Percentiles rank a stretch among this genome's conserved stretches.
phyloP scores from a whole-genome alignment of 2,797 vertebrate species.

The Leucoraja ocellata region DNA sequence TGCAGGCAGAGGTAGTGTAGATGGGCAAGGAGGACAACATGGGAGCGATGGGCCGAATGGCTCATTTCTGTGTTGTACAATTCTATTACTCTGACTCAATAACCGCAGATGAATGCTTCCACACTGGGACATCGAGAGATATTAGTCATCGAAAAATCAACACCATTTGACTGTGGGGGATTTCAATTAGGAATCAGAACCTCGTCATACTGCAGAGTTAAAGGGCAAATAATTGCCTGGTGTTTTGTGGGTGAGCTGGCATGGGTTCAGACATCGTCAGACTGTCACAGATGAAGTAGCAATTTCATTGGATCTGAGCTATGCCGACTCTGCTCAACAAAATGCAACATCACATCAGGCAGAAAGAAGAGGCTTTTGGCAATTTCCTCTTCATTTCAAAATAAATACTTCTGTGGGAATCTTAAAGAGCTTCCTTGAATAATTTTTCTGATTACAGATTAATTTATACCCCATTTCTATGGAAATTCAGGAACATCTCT shows the following conservation, averaged over 20 bases:
- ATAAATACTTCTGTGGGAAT: background rate
- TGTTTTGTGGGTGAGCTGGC: background rate
- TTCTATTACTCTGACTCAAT: background rate
- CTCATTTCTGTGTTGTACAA: too few relatives aligned
- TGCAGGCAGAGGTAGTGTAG: background rate
- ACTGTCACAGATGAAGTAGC: background rate
- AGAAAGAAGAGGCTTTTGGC: background rate
- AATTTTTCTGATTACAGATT: background rate
- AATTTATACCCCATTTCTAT: background rate
- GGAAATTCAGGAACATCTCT: background rate
- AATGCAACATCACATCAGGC: background rate
- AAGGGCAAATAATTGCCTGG: background rate
- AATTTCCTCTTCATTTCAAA: background rate
- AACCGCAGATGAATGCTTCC: background rate
- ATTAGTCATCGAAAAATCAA: background rate
- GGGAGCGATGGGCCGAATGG: too few relatives aligned
- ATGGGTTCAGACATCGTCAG: background rate
- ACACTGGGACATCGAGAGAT: too few relatives aligned
- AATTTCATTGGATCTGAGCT: background rate
- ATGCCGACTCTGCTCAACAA: background rate
- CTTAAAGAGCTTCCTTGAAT: too few relatives aligned
- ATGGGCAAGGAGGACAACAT: too few relatives aligned
- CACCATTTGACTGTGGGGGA: background rate
- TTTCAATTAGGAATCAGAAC: background rate
- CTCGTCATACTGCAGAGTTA: background rate